Base-by-base conservation (phyloP, 2,888 invertebrate genomes). In the Eurois occulta region DNA sequence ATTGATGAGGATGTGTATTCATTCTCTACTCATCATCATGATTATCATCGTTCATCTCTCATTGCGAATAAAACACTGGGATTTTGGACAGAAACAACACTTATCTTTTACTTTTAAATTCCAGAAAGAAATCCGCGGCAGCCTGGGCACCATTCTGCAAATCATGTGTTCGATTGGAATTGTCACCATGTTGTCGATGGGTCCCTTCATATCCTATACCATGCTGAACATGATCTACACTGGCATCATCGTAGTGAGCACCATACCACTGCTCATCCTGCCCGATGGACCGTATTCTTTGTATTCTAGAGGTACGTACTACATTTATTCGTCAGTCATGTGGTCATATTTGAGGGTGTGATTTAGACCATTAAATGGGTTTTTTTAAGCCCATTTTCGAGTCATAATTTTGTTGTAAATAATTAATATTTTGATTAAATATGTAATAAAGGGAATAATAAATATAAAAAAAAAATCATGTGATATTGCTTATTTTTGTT, bases 211-310 rank as follows among this genome's bases (percentile, higher is more conserved):
- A 7, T 90, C 94, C 0, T 95, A 95, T 80, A 41, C 87, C 0
- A 80, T 87, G 0, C 83, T 93, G 35, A 95, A 93, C 78, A 81
- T 90, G 1, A 85, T 93, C 11, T 90, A 89, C 46, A 90, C 91
- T 0, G 62, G 75, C 4, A 79, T 91, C 1, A 85, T 91, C 0
- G 69, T 91, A 6, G 46, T 88, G 0, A 87, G 91, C 11, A 90
- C 92, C 0, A 28, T 94, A 24, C 95, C 95, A 0, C 72, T 95
- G n/a, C 35, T 94, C 0, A 89, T 94, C 43, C 43, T 96, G 18
- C 95, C 95, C 1, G 95, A 95, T 32, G 95, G 94, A 71, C 95
- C 95, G 0, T 94, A 92, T 80, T 94, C 92, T 75, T 89, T 95
- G 32, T 93, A 93, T 83, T 91, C 92, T 24, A 94, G 93, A 93